Evolutionary conservation across 2,888 invertebrate genomes (phyloP).

Genomic region (Asteroscopus sphinx): DNA sequence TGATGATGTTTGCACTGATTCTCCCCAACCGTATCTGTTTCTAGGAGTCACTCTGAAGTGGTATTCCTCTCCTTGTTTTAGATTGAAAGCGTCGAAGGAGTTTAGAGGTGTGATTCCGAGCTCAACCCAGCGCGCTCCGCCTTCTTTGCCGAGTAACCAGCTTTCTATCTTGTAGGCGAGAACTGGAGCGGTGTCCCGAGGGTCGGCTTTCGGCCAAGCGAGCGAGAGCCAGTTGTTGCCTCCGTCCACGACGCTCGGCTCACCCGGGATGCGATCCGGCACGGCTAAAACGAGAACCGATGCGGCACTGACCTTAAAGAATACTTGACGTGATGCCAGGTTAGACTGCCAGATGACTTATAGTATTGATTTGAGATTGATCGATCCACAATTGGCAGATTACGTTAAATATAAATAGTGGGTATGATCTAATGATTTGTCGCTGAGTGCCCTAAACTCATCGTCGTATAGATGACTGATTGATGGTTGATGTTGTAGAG

Average conservation of each 20-base stretch:
- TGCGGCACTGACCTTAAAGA: slow-evolving; percentile 79
- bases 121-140: slow-evolving; percentile 95
- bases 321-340: slow-evolving; percentile 80
- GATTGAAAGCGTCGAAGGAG: slow-evolving; percentile 95
- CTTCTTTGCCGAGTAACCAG: slow-evolving; percentile 94
- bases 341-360: slow-evolving; percentile 71
- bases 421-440: slow-evolving; percentile 39
- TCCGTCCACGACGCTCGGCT: slow-evolving; percentile 94
- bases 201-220: slow-evolving; percentile 94
- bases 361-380: slow-evolving; percentile 63
- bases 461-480: slow-evolving; percentile 5
- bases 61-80: slow-evolving; percentile 94
- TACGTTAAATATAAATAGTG: slow-evolving; percentile 45
- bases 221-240: slow-evolving; percentile 95
- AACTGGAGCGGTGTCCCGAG: slow-evolving; percentile 92
- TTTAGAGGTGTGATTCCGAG: slow-evolving; percentile 94
- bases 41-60: slow-evolving; percentile 96
- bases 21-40: slow-evolving; percentile 97
- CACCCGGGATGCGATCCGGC: slow-evolving; percentile 94
- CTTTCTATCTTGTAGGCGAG: slow-evolving; percentile 95
- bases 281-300: slow-evolving; percentile 91
- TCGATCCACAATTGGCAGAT: slow-evolving; percentile 53
- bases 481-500: slow-evolving; percentile 5
- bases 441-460: slow-evolving; percentile 25
- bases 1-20: slow-evolving; percentile 92